Conservation (phyloP, 2,113 vertebrate genomes). For the Petaurus breviceps region DNA sequence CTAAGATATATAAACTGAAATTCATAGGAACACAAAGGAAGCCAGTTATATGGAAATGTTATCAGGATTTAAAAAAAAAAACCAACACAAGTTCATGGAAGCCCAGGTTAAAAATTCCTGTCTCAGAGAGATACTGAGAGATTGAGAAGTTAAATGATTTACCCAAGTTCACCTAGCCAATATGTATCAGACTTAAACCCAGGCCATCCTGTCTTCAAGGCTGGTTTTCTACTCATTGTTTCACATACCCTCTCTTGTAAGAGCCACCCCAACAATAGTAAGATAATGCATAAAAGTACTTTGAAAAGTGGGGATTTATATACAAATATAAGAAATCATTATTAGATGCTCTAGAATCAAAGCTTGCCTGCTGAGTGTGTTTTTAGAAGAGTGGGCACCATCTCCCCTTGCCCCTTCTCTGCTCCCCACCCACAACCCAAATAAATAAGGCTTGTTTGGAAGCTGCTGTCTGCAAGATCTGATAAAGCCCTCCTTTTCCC, state of each 20-base stretch:
- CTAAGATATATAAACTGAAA: background rate
- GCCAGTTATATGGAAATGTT: background rate
- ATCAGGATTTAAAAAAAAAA: background rate
- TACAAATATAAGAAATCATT: background rate
- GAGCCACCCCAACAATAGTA: background rate
- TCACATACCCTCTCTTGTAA: background rate
- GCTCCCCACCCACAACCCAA: background rate
- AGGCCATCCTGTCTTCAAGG: background rate
- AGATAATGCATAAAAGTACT: background rate
- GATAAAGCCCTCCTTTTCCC: background rate
- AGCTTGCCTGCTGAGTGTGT: background rate
- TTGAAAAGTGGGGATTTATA: background rate
- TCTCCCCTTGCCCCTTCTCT: background rate
- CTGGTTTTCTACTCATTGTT: background rate
- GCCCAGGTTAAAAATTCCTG: no score
- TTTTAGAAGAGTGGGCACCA: background rate
- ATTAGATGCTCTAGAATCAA: background rate
- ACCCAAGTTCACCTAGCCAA: background rate
- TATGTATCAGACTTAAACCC: background rate
- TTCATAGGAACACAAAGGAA: background rate
- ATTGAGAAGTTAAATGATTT: background rate
- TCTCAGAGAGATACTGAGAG: background rate
- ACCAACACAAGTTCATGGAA: no score
- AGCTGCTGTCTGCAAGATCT: background rate
- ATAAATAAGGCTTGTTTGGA: background rate